Base-by-base conservation (phyloP, 2,113 vertebrate species). In the Plectropomus leopardus region DNA sequence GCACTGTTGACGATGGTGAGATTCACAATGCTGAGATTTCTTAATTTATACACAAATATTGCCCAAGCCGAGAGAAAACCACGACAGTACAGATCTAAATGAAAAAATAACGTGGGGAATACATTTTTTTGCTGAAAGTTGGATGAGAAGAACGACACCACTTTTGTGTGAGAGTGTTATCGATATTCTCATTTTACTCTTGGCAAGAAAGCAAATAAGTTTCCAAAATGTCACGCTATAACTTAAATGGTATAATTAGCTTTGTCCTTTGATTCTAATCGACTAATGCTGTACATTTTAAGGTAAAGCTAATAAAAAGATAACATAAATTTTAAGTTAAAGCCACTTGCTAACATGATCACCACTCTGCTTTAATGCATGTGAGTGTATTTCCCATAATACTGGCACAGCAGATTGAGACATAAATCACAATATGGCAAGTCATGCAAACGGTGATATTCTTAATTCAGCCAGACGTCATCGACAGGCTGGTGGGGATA, bases 391-490 rank as follows among this genome's bases (percentile, higher is more conserved):
- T 65, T 40, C 15, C 15, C 34, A 36, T 32, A 21, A 10, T 28
- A 42, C 0, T 19, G 17, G 6, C 57, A 26, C 10, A 30, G 54
- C 42, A 61, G n/a, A 19, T 26, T 19, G 54, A 36, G 44, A 8
- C 10, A 11, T 70, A 44, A 36, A 60, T 66, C 4, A 45, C 2
- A 71, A 51, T 69, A 24, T 70, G 47, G 4, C 32, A 36, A 60
- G 42, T 51, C 50, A 58, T 4, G 16, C 21, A 24, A 44, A 32
- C n/a, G 50, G 16, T 23, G 40, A n/a, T 70, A 40, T 55, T 50
- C 23, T 61, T 11, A 73, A 48, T 19, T 21, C 44, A 30, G 30
- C 55, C 57, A 63, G 80, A 70, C 26, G 32, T 80, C 77, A 83
- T n/a, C 5, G 23, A 36, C 73, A 54, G 17, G 55, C 61, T 54